phyloP scores from a whole-genome alignment of 2,113 vertebrate species.

The Nibea albiflora region DNA sequence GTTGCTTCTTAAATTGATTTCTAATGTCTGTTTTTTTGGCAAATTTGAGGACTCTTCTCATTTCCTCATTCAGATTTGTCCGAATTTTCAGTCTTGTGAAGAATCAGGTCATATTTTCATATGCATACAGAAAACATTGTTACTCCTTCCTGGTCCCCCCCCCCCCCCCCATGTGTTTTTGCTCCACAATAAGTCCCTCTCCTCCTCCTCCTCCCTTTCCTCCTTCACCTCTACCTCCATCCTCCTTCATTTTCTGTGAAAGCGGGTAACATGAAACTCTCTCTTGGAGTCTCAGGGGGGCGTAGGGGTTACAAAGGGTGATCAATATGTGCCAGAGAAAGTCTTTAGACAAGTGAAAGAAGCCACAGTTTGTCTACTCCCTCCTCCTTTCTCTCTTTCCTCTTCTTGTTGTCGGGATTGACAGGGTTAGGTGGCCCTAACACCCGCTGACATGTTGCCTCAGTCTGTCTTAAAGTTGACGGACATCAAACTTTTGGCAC shows the following conservation, averaged over 20 bases:
- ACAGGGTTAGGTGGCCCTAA: conserved; percentile 68
- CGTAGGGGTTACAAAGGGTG: conserved; percentile 75
- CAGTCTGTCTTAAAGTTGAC: conserved; percentile 52
- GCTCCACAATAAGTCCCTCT: conserved; percentile 55
- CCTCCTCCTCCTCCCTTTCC: conserved; percentile 55
- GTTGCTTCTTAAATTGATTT: neutral
- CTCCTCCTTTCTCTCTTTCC: conserved; percentile 59
- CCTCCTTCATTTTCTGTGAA: conserved; percentile 69
- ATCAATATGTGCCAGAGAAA: conserved; percentile 82
- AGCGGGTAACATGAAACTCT: conserved; percentile 72
- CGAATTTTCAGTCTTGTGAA: neutral
- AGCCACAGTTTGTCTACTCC: conserved; percentile 66
- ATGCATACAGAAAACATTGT: conserved; percentile 29
- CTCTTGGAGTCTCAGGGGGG: conserved; percentile 63
- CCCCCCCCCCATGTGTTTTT: conserved; percentile 41
- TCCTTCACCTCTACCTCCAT: conserved; percentile 53
- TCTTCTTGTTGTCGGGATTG: conserved; percentile 58
- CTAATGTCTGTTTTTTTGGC: neutral
- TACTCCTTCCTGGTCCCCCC: conserved; percentile 28
- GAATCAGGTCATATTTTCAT: conserved; percentile 10
- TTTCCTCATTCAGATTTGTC: neutral
- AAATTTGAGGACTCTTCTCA: neutral
- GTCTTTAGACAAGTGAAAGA: conserved; percentile 80
- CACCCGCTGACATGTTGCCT: conserved; percentile 61
- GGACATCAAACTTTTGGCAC: conserved; percentile 48